These are phyloP conservation scores for Hirudinaria manillensis DNA, from an alignment of 2,888 invertebrate species.

Conservation along the genomic window DNA sequence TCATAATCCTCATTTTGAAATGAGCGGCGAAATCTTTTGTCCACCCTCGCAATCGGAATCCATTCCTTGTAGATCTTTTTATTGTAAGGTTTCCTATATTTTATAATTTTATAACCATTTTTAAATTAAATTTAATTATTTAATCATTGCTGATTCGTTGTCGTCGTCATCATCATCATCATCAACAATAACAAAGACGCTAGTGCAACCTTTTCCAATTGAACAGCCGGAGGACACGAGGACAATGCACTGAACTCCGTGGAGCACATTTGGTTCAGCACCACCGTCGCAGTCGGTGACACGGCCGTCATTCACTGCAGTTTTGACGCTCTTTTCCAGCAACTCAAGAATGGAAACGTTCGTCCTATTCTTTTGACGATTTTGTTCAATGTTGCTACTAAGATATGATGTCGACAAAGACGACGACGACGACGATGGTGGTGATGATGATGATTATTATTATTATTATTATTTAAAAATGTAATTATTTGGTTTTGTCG, in stretches of 20 bases:
- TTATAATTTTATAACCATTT: too few species aligned
- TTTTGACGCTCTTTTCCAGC: slow-evolving; percentile 41
- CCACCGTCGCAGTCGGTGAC: slow-evolving; percentile 41
- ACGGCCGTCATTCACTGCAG: slow-evolving; percentile 42
- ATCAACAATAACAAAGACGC: background rate
- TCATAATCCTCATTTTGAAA: slow-evolving; percentile 30
- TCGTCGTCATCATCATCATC: slow-evolving; percentile 14
- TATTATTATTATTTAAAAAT: too few species aligned
- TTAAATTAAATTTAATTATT: background rate
- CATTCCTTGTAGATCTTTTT: background rate
- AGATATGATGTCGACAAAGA: too few species aligned
- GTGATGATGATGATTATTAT: too few species aligned
- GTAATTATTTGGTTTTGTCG: too few species aligned
- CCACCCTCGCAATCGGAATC: too few species aligned
- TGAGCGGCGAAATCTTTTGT: too few species aligned
- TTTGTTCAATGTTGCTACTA: too few species aligned
- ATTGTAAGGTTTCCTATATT: too few species aligned
- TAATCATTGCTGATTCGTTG: background rate
- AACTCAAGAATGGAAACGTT: slow-evolving; percentile 41
- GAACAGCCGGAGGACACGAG: slow-evolving; percentile 11
- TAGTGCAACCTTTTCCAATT: background rate
- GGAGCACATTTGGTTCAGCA: slow-evolving; percentile 39
- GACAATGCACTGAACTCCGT: slow-evolving; percentile 27
- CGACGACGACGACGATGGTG: too few species aligned
- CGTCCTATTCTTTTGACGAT: slow-evolving; percentile 30